phyloP scores from a whole-genome alignment of 2,113 vertebrate species.

The Tetraodon nigroviridis region DNA sequence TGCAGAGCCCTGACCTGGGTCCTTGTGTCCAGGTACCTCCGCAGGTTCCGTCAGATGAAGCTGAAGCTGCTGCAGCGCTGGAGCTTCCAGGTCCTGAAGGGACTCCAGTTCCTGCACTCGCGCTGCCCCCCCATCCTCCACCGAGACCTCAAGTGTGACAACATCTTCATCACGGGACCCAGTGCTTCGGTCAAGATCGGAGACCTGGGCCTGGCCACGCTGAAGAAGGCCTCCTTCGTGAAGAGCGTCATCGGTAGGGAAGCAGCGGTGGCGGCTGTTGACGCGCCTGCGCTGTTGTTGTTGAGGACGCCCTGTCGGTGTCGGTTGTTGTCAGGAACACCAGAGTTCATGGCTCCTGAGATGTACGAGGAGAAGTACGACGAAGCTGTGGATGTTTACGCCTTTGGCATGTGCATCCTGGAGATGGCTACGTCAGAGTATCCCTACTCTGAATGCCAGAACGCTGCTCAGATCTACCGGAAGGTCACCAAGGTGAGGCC shows the following conservation, averaged over 20 bases:
- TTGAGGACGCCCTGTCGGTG: not conserved
- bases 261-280: not conserved
- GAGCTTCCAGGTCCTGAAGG: constrained; percentile 87
- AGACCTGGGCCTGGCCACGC: constrained; percentile 87
- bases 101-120: constrained; percentile 89
- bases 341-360: constrained; percentile 93
- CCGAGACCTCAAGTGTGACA: constrained; percentile 91
- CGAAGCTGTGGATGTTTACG: constrained; percentile 87
- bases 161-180: constrained; percentile 91
- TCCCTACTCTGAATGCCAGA: constrained; percentile 88
- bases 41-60: constrained; percentile 90
- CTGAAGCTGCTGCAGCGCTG: constrained; percentile 86
- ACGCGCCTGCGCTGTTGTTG: not conserved
- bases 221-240: constrained; percentile 88
- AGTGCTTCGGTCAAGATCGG: constrained; percentile 88
- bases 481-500: constrained; percentile 86
- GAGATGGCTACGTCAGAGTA: constrained; percentile 94
- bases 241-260: constrained; percentile 88
- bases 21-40: constrained; percentile 76
- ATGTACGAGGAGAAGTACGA: constrained; percentile 95
- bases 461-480: constrained; percentile 90
- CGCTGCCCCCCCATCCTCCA: constrained; percentile 87
- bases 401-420: constrained; percentile 93
- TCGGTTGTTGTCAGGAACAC: constrained; percentile 57
- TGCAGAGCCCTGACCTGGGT: not conserved